These are phyloP conservation scores for Crepidodera aurea DNA, from an alignment of 2,888 invertebrate species.

Conservation along the genomic window DNA sequence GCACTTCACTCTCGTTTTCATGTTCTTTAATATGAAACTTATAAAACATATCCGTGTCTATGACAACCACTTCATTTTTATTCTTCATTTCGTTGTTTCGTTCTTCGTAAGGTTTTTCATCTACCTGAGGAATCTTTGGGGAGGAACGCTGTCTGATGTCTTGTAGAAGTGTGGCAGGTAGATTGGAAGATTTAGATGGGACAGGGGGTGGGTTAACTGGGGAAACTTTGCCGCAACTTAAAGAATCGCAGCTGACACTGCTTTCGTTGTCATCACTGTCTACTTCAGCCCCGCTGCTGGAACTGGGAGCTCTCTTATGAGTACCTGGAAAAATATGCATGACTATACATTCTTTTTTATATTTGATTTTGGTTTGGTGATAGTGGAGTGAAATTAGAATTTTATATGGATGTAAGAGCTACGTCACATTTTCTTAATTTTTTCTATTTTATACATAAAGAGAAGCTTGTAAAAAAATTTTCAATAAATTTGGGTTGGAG, in stretches of 20 bases:
- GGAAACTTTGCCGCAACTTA: constrained; percentile 74
- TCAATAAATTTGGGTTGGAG: too few relatives aligned
- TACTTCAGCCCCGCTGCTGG: constrained; percentile 70
- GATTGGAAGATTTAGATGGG: constrained; percentile 54
- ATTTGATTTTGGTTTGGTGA: too few relatives aligned
- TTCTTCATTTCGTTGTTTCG: constrained; percentile 64
- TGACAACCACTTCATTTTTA: constrained; percentile 52
- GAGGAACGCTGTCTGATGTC: constrained; percentile 71
- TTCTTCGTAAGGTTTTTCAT: constrained; percentile 75
- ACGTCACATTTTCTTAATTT: too few relatives aligned
- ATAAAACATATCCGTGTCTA: constrained; percentile 80
- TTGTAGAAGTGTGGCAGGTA: constrained; percentile 73
- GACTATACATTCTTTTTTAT: too few relatives aligned
- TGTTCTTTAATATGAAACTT: constrained; percentile 84
- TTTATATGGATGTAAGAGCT: too few relatives aligned
- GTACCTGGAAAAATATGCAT: constrained; percentile 50
- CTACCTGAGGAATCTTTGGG: constrained; percentile 56
- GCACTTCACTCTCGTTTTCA: constrained; percentile 68
- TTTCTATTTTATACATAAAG: too few relatives aligned
- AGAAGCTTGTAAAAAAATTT: too few relatives aligned
- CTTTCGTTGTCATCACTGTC: constrained; percentile 79
- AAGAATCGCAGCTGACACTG: constrained; percentile 82
- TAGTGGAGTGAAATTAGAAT: too few relatives aligned
- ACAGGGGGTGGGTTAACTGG: constrained; percentile 42
- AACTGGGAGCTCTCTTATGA: constrained; percentile 61